Conservation (phyloP, 2,797 vertebrate species). For the Austrolebias charrua region DNA sequence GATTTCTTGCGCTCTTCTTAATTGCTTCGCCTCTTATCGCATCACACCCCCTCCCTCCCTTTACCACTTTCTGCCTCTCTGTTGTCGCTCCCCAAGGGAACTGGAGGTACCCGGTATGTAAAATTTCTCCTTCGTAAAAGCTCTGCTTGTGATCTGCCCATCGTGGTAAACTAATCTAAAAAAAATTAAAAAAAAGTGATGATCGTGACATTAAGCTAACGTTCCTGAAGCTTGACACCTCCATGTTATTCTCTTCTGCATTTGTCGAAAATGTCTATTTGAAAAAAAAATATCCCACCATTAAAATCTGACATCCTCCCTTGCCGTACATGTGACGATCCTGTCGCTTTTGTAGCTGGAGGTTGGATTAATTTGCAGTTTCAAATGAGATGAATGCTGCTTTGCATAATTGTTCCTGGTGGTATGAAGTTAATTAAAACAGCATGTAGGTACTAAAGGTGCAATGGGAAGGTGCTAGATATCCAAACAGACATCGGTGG, state of each 20-base stretch:
- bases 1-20: constrained; percentile 17
- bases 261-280: not conserved
- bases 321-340: constrained; percentile 1
- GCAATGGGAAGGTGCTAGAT: constrained; percentile 64
- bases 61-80: constrained; percentile 23
- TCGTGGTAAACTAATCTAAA: constrained; percentile 48
- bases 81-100: constrained; percentile 43
- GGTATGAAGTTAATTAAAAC: constrained; percentile 74
- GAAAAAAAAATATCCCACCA: not conserved
- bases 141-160: constrained; percentile 47
- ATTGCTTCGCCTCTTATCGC: constrained; percentile 19
- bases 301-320: not conserved
- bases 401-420: constrained; percentile 73
- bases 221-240: not conserved
- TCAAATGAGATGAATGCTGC: constrained; percentile 65
- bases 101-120: constrained; percentile 61
- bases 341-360: constrained; percentile 39
- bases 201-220: not conserved
- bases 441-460: constrained; percentile 67
- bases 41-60: not conserved
- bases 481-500: constrained; percentile 49
- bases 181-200: constrained; percentile 7
- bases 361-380: constrained; percentile 65
- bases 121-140: constrained; percentile 60
- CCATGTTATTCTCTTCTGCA: constrained; percentile 3